Conservation (phyloP, 2,113 vertebrate genomes). For the Chlamydotis undulata region DNA sequence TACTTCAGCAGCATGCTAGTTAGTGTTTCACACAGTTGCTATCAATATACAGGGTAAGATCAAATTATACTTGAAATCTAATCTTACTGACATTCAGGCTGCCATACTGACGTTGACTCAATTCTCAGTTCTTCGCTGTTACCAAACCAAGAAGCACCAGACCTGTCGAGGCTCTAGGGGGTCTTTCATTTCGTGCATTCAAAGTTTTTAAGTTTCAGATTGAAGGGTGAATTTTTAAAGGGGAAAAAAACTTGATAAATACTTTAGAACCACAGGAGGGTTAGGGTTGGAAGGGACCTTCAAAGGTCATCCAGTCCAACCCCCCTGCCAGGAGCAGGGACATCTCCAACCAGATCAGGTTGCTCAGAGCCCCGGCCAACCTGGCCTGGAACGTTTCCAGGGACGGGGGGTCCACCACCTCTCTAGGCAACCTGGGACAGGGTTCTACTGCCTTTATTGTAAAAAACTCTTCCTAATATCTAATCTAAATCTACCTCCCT, state of each 20-base stretch:
- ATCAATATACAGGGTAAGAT: background rate
- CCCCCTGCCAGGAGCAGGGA: no score
- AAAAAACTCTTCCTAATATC: no score
- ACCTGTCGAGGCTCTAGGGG: background rate
- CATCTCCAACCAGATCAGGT: no score
- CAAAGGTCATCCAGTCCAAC: no score
- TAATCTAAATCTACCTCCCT: no score
- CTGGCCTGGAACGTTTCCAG: no score
- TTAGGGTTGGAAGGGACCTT: no score
- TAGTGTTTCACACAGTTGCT: background rate
- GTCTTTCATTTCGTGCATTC: background rate
- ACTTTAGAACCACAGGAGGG: no score
- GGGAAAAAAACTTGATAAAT: background rate
- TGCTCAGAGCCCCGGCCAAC: no score
- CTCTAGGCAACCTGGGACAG: no score
- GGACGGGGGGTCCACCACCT: no score
- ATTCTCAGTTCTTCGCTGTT: background rate
- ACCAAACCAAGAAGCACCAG: background rate
- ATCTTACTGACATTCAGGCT: background rate
- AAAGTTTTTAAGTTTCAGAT: background rate
- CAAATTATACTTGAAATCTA: background rate
- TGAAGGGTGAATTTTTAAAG: background rate
- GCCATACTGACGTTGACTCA: background rate
- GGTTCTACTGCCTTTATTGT: no score
- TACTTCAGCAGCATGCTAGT: background rate